Conservation (phyloP, 2,113 vertebrate genomes). For the Maccullochella peelii region DNA sequence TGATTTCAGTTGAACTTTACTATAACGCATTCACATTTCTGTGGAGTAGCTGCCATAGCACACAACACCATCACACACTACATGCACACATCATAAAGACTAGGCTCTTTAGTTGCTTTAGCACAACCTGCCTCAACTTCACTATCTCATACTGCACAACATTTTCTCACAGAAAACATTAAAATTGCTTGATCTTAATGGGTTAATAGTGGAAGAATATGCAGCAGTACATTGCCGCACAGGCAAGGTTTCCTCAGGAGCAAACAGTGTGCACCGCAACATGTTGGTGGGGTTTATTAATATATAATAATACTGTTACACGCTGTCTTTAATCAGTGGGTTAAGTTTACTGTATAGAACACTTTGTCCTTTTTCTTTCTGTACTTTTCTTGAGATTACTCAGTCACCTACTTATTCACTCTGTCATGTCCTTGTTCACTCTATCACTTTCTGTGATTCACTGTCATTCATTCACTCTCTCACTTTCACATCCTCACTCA, state of each 20-base stretch:
- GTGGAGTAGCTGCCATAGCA: not conserved
- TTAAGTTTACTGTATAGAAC: not conserved
- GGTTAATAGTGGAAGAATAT: not conserved
- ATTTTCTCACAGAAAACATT: not conserved
- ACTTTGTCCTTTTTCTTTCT: not conserved
- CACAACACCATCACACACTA: not conserved
- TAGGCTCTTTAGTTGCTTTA: not conserved
- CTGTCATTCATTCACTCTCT: slow-evolving; percentile 7
- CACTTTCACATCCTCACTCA: slow-evolving; percentile 1
- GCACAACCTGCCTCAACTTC: not conserved
- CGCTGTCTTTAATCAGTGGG: not conserved
- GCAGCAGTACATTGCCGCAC: slow-evolving; percentile 11
- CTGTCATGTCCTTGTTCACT: not conserved
- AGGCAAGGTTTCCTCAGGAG: slow-evolving; percentile 9
- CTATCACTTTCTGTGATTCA: not conserved
- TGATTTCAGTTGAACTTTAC: not conserved
- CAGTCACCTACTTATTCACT: slow-evolving; percentile 1
- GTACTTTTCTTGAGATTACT: not conserved
- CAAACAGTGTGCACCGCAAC: slow-evolving; percentile 1
- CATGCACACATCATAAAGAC: not conserved
- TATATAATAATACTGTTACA: not conserved
- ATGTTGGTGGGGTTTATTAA: slow-evolving; percentile 10
- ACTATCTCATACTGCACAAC: not conserved
- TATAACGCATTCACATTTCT: too few species aligned
- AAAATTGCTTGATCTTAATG: not conserved